These are phyloP conservation scores for Xyrauchen texanus DNA, from an alignment of 2,113 vertebrate species.

Conservation along the genomic window DNA sequence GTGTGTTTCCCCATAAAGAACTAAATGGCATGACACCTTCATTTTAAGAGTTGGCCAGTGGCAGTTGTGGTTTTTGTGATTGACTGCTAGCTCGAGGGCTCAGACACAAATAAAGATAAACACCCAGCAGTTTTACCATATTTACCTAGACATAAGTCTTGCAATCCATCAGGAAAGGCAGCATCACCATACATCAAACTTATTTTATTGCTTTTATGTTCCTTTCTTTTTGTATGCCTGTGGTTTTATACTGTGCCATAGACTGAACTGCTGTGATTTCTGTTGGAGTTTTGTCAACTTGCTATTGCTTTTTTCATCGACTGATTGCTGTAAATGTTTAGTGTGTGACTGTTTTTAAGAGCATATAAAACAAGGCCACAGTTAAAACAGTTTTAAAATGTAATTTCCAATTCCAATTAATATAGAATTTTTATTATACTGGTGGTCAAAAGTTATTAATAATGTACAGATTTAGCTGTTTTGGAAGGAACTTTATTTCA, in stretches of 20 bases:
- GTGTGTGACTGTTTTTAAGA: not conserved
- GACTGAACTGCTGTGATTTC: not conserved
- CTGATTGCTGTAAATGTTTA: not conserved
- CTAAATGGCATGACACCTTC: constrained; percentile 24
- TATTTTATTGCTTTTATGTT: no score
- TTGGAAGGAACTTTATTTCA: no score
- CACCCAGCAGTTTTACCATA: no score
- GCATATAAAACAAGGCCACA: not conserved
- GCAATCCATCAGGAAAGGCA: not conserved
- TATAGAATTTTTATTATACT: no score
- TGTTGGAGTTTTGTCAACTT: not conserved
- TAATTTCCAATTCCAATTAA: not conserved
- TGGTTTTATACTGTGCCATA: constrained; percentile 15
- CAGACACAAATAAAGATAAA: not conserved
- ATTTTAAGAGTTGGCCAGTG: not conserved
- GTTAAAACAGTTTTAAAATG: not conserved
- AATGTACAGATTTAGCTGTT: no score
- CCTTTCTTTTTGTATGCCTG: not conserved
- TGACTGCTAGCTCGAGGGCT: not conserved
- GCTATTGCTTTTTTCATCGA: not conserved
- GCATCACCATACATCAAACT: not conserved
- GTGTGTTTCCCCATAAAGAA: not conserved
- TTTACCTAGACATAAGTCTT: not conserved
- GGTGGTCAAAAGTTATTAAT: no score
- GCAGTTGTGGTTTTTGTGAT: no score